A percentile compares a stretch with the other conserved stretches of the same genome.
These are phyloP conservation scores for Lamellibrachia satsuma DNA, from an alignment of 2,888 invertebrate genomes.

Conservation along the genomic window DNA sequence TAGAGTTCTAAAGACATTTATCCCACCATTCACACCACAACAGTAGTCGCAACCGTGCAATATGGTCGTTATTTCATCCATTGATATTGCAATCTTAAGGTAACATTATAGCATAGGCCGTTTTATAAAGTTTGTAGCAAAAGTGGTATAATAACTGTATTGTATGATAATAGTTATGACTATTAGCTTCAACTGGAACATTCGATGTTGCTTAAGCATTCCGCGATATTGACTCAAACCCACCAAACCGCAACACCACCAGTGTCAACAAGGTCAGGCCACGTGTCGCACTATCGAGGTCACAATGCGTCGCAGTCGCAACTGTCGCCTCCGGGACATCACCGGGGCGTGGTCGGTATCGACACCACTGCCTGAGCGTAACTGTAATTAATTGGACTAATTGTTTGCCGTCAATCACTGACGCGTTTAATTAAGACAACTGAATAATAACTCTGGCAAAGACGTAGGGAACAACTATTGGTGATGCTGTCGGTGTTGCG, in stretches of 20 bases:
- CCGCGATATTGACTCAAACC: not conserved
- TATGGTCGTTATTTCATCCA: not conserved
- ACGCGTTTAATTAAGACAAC: not conserved
- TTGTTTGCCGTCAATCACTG: too few species aligned
- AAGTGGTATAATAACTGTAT: not conserved
- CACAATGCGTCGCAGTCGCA: not conserved
- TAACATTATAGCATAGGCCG: not conserved
- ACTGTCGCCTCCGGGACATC: not conserved
- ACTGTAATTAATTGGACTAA: too few species aligned
- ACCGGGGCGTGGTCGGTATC: too few species aligned
- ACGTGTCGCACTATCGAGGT: not conserved
- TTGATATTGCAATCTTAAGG: not conserved
- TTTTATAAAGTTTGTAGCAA: not conserved
- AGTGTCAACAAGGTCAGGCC: not conserved
- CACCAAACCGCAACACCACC: not conserved
- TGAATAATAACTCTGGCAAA: not conserved
- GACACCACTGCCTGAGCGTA: too few species aligned
- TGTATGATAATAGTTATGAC: not conserved
- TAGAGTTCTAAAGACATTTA: not conserved
- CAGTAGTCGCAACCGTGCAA: not conserved
- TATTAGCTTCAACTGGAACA: not conserved
- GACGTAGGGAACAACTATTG: not conserved
- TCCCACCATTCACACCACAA: not conserved
- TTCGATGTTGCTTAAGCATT: not conserved
- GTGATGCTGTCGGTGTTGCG: not conserved